These are phyloP conservation scores for Eubasilissa regina DNA, from an alignment of 1,140 invertebrate species.

Conservation along the genomic window DNA sequence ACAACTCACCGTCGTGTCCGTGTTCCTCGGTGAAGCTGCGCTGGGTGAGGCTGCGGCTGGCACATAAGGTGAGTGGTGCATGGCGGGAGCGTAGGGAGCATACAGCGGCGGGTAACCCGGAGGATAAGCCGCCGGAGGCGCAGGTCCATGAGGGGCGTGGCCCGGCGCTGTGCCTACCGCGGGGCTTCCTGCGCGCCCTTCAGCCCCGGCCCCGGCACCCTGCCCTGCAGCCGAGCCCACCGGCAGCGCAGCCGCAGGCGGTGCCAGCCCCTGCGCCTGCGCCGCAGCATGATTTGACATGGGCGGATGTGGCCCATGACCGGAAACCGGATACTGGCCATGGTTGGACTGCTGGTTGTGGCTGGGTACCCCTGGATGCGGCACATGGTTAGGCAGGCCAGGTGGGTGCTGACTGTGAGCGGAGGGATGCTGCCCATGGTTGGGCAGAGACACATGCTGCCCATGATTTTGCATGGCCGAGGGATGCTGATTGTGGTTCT, in stretches of 20 bases:
- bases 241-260: conserved; percentile 55
- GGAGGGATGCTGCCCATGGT: conserved; percentile 50
- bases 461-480: conserved; percentile 29
- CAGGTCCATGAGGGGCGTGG: conserved; percentile 62
- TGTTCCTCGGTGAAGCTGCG: conserved; percentile 76
- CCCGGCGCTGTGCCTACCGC: conserved; percentile 64
- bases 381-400: conserved; percentile 51
- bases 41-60: conserved; percentile 75
- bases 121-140: conserved; percentile 71
- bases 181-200: conserved; percentile 66
- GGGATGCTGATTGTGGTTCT: conserved; percentile 41
- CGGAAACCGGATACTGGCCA: conserved; percentile 57
- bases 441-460: conserved; percentile 37
- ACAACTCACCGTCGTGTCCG: conserved; percentile 74
- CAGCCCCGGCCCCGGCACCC: conserved; percentile 59
- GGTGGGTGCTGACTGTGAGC: conserved; percentile 46
- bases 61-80: conserved; percentile 79
- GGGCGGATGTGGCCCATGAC: conserved; percentile 51
- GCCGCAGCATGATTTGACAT: conserved; percentile 37
- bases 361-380: conserved; percentile 50
- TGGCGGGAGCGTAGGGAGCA: conserved; percentile 78
- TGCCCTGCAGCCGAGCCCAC: conserved; percentile 53
- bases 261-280: neutral
- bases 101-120: conserved; percentile 80
- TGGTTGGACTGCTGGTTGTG: conserved; percentile 45